Conservation (phyloP, 2,888 invertebrate species). For the Acronicta aceris region DNA sequence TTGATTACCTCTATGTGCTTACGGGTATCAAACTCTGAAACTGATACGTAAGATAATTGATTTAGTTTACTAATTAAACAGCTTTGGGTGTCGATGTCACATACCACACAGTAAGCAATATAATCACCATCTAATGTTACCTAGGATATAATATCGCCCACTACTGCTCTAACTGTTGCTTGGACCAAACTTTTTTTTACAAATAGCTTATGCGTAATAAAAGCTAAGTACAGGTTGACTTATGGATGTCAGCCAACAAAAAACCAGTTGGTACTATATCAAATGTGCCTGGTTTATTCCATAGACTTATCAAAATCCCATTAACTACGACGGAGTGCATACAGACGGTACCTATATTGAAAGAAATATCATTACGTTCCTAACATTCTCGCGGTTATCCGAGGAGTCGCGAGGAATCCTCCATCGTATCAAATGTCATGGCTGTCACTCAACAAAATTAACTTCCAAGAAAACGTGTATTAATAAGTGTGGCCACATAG, state of each 20-base stretch:
- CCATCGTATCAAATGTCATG: background rate
- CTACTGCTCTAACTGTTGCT: background rate
- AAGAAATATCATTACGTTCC: background rate
- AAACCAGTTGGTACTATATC: too few species aligned
- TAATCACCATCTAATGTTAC: background rate
- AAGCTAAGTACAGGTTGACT: too few species aligned
- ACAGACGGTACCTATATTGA: background rate
- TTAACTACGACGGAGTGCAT: too few species aligned
- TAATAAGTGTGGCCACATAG: too few species aligned
- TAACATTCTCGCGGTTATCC: background rate
- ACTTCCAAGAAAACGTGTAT: too few species aligned
- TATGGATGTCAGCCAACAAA: too few species aligned
- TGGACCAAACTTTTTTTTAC: background rate
- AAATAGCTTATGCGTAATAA: too few species aligned
- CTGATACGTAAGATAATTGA: background rate
- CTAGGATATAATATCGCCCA: background rate
- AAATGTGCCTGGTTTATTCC: too few species aligned
- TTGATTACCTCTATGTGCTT: too few species aligned
- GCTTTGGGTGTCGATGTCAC: background rate
- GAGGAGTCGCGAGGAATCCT: background rate
- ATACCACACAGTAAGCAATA: background rate
- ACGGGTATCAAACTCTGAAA: background rate
- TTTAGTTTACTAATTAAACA: constrained; percentile 2
- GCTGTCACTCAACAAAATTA: too few species aligned
- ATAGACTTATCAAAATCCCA: too few species aligned